phyloP scores from a whole-genome alignment of 1,140 invertebrate species.

The Sarcophaga peregrina region DNA sequence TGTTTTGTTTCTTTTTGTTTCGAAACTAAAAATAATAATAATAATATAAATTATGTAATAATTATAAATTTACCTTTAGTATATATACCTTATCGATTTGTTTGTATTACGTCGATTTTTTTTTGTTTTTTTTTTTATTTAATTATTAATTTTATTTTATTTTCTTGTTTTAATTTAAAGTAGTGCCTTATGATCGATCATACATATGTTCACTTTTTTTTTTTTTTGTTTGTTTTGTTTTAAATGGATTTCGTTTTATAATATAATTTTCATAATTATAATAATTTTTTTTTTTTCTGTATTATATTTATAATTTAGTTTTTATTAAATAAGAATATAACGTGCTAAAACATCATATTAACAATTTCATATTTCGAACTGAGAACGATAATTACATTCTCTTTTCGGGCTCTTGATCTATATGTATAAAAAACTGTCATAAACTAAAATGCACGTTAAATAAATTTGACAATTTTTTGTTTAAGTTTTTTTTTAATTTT shows the following conservation, averaged over 20 bases:
- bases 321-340: not conserved
- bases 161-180: not conserved
- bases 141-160: slow-evolving; percentile 18
- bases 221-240: too few relatives aligned
- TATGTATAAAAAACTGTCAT: too few relatives aligned
- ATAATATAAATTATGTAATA: slow-evolving; percentile 42
- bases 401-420: too few relatives aligned
- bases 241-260: too few relatives aligned
- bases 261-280: too few relatives aligned
- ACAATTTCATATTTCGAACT: not conserved
- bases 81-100: slow-evolving; percentile 45
- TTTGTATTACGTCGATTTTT: not conserved
- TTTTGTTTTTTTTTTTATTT: slow-evolving; percentile 25
- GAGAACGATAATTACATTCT: too few relatives aligned
- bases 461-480: not conserved
- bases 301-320: too few relatives aligned
- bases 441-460: not conserved
- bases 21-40: slow-evolving; percentile 28
- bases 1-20: slow-evolving; percentile 22
- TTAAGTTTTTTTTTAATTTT: slow-evolving; percentile 7
- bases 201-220: not conserved
- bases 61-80: slow-evolving; percentile 44
- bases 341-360: not conserved
- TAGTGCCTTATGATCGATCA: slow-evolving; percentile 1
- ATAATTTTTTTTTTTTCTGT: too few relatives aligned